Evolutionary conservation across 2,113 vertebrate genomes (phyloP), one percentile per base, ranked within the genome.

Genomic region (Caretta caretta): DNA sequence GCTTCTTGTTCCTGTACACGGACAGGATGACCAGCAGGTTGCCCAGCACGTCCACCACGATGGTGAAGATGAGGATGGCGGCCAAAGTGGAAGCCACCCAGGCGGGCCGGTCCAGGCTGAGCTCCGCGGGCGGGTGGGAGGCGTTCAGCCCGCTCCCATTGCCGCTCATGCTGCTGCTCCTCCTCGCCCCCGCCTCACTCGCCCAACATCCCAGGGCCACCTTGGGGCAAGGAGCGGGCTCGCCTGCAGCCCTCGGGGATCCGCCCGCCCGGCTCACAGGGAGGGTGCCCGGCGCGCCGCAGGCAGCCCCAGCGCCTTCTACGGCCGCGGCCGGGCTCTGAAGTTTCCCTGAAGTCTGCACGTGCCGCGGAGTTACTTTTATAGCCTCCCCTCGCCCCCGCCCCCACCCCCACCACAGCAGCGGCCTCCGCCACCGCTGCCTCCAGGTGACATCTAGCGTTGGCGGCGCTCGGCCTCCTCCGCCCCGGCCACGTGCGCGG

Each of bases 21-120:
- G 99, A 99, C 96, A 99, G 98, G 97, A 99, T 99, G 92, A 99
- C 99, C 98, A 99, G 90, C 27, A 99, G 98, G 97, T 99, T 99
- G 87, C 99, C 99, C 98, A 99, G 97, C 93, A 99, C 96, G 98
- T 99, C 99, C 83, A 99, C 99, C 57, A 99, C 99, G 96, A 99
- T 99, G 88, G 99, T 99, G 97, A 99, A 98, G 98, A 99, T 99
- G 95, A 99, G 99, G 91, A 99, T 97, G 96, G 97, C 98, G 42
- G 99, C 99, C 93, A 99, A 96, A 54, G 99, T 98, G 72, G 97
- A 99, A 56, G 98, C 98, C 86, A 99, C 98, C 99, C 99, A 99
- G 9, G 99, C 98, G 80, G 99, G 98, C 31, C 99, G 98, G 83
- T 97, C 98, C 86, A 97, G 95, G 53, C 92, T 90, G 82, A 96